A percentile compares a stretch with the other conserved stretches of the same genome.
phyloP scores from a whole-genome alignment of 2,888 invertebrate species.

The Thymelicus lineola region DNA sequence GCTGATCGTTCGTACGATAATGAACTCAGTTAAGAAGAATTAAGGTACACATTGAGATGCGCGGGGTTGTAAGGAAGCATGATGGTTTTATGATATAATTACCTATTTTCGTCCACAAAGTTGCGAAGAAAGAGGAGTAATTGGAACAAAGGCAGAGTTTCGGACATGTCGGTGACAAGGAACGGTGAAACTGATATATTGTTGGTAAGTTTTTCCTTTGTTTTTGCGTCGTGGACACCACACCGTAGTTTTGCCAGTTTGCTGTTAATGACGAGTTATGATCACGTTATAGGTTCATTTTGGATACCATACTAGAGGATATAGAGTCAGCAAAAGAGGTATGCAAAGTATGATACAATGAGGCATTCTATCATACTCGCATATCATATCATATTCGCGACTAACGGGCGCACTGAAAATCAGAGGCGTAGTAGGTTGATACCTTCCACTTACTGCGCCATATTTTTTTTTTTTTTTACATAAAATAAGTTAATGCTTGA shows the following conservation, averaged over 20 bases:
- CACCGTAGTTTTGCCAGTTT: constrained; percentile 5
- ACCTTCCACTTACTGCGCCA: too few relatives aligned
- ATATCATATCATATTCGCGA: too few relatives aligned
- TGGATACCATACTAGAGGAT: background rate
- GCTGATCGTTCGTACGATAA: background rate
- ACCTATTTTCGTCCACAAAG: constrained; percentile 42
- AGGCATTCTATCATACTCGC: too few relatives aligned
- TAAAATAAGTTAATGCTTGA: too few relatives aligned
- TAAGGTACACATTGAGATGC: background rate
- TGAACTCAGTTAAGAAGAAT: background rate
- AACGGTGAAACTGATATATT: constrained; percentile 46
- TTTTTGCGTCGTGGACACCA: constrained; percentile 6
- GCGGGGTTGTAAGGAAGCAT: background rate
- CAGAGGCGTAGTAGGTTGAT: too few relatives aligned
- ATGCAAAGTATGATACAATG: too few relatives aligned
- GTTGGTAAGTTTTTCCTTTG: constrained; percentile 41
- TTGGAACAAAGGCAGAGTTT: constrained; percentile 44
- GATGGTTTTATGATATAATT: constrained; percentile 38
- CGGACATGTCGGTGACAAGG: constrained; percentile 47
- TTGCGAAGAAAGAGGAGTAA: constrained; percentile 42
- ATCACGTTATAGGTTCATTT: background rate
- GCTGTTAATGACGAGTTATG: constrained; percentile 31
- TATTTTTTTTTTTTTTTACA: too few relatives aligned
- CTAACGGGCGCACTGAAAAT: too few relatives aligned
- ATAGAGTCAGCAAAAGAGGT: too few relatives aligned